Evolutionary conservation across 2,888 invertebrate species (phyloP), one percentile per base, ranked within the genome.

Genomic region (Exephanes ischioxanthus): DNA sequence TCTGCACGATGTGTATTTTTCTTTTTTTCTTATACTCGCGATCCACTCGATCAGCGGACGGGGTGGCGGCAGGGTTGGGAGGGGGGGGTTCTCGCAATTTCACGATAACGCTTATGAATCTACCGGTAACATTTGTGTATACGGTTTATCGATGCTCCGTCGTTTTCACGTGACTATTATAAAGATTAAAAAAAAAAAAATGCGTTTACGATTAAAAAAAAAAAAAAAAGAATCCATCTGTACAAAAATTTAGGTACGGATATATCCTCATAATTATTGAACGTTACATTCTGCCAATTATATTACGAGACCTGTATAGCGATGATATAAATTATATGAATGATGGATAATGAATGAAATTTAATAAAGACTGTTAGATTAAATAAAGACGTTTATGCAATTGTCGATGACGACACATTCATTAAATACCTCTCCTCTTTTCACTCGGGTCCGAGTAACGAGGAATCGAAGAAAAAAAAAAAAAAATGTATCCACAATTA

Each of bases 321-420:
- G 91, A 88, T 88, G 84, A 86, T 88, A 85, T 48, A 90, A 91
- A 92, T 91, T 90, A 91, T 91, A 92, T 91, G 58, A 58, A 58
- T 58, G 58, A 58, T 26, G 89, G 88, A 89, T 91, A 90, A 89
- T 90, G 88, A 90, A 88, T 90, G 90, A 90, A 92, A 90, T 89
- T 89, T 91, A 93, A 93, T 92, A 92, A 94, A 94, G 93, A 94
- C 93, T 94, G 93, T 93, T 93, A 91, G 92, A 63, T 63, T 63
- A 63, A 63, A 63, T 33, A 63, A 63, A 63, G n/a, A 92, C 90
- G 91, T 90, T 92, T 91, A 90, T 89, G 84, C 85, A 83, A 86
- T 76, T 71, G 68, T 73, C 41, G 63, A 79, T 2, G 63, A 22
- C 41, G 37, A 73, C 51, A 41, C 61, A 45, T 26, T 77, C 19